Evolutionary conservation across 1,140 invertebrate genomes (phyloP).

Genomic region (Hestina assimilis): DNA sequence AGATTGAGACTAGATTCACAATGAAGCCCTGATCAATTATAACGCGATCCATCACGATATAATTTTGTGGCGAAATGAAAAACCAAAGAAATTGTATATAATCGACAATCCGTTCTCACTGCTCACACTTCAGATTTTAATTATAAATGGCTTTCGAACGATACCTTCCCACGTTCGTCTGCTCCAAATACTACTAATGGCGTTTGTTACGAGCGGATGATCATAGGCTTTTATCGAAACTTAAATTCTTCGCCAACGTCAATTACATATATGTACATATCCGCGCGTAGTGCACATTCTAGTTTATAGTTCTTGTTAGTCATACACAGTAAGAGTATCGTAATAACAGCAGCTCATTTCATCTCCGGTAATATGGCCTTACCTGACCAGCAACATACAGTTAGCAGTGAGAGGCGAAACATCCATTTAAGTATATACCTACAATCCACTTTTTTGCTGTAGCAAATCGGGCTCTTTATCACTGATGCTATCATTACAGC

Average conservation of each 20-base stretch:
- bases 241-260: conserved; percentile 12
- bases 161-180: conserved; percentile 64
- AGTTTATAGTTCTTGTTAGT: conserved; percentile 12
- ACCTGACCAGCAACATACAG: conserved; percentile 34
- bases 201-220: conserved; percentile 34
- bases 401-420: conserved; percentile 47
- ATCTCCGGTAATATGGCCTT: conserved; percentile 34
- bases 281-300: background rate
- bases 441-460: conserved; percentile 49
- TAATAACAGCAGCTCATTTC: conserved; percentile 32
- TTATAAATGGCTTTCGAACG: conserved; percentile 45
- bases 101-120: conserved; percentile 45
- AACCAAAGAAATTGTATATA: conserved; percentile 37
- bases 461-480: conserved; percentile 37
- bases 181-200: conserved; percentile 60
- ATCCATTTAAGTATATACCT: conserved; percentile 45
- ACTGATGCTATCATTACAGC: conserved; percentile 44
- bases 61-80: conserved; percentile 46
- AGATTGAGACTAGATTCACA: conserved; percentile 49
- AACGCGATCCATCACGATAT: conserved; percentile 39
- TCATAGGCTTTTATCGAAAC: conserved; percentile 31
- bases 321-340: conserved; percentile 14
- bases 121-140: conserved; percentile 43
- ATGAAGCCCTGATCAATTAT: conserved; percentile 39
- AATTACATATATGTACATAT: conserved; percentile 17